Evolutionary conservation across 2,797 vertebrate genomes (phyloP).

Genomic region (Distichodus sexfasciatus): DNA sequence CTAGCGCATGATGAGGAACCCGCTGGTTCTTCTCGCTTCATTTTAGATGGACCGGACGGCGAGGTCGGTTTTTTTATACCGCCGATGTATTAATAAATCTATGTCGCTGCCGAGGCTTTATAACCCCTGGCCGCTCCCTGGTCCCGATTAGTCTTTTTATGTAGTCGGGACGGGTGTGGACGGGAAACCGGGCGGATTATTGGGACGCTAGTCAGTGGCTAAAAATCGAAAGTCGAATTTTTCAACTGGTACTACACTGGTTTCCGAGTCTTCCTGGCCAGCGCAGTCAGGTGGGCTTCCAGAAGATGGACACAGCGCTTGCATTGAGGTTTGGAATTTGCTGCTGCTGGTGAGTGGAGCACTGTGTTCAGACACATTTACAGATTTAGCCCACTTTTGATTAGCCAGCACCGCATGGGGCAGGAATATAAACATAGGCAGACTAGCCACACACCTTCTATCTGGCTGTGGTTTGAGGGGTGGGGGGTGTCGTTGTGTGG

Average conservation of each 20-base stretch:
- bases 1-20: constrained; percentile 96
- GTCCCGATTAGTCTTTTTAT: too few relatives aligned
- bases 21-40: constrained; percentile 79
- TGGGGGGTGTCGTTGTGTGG: too few relatives aligned
- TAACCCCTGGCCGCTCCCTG: too few relatives aligned
- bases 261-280: constrained; percentile 72
- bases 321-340: constrained; percentile 68
- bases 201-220: constrained; percentile 56
- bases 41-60: too few relatives aligned
- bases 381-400: constrained; percentile 25
- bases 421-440: constrained; percentile 19
- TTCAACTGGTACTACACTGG: constrained; percentile 69
- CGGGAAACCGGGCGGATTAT: too few relatives aligned
- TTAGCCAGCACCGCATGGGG: constrained; percentile 27
- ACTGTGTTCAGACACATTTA: constrained; percentile 41
- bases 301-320: constrained; percentile 70
- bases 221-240: constrained; percentile 64
- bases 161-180: too few relatives aligned
- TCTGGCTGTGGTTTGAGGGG: constrained; percentile 47
- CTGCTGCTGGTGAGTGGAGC: constrained; percentile 84
- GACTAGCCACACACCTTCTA: constrained; percentile 9
- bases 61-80: too few relatives aligned
- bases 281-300: constrained; percentile 76
- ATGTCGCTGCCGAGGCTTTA: too few relatives aligned
- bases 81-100: too few relatives aligned